Evolutionary conservation across 2,797 vertebrate species (phyloP).

Genomic region (Bufotes viridis): DNA sequence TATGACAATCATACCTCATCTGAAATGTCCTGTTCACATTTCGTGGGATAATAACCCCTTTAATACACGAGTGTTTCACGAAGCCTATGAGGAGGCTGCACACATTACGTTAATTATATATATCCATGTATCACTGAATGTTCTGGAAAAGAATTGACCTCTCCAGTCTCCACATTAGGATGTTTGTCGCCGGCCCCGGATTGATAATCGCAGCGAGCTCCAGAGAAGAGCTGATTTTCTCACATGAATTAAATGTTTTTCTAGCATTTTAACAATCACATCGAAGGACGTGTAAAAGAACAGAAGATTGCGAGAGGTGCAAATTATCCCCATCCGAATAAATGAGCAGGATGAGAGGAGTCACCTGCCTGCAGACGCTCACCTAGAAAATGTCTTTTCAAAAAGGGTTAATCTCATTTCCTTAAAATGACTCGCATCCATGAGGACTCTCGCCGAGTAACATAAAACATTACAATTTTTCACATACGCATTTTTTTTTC

Average conservation of each 20-base stretch:
- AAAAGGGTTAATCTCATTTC: neutral
- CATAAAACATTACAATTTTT: neutral
- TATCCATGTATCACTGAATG: neutral
- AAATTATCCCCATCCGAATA: conserved; percentile 23
- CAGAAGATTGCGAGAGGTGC: neutral
- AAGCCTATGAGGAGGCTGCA: neutral
- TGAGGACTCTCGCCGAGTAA: neutral
- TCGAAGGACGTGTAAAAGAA: neutral
- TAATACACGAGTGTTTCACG: neutral
- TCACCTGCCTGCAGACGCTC: neutral
- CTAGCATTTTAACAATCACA: neutral
- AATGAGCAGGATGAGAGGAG: neutral
- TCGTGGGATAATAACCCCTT: no score
- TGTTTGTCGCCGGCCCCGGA: neutral
- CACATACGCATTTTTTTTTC: neutral
- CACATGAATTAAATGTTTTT: conserved; percentile 20
- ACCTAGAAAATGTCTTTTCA: neutral
- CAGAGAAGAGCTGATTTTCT: neutral
- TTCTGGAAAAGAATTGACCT: neutral
- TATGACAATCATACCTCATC: no score
- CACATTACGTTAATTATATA: neutral
- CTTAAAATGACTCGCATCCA: neutral
- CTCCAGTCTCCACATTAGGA: neutral
- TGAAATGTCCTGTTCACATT: no score
- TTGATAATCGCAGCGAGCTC: neutral